A percentile compares a stretch with the other conserved stretches of the same genome.
phyloP scores from a whole-genome alignment of 1,140 invertebrate genomes.

The Caenorhabditis brenneri region DNA sequence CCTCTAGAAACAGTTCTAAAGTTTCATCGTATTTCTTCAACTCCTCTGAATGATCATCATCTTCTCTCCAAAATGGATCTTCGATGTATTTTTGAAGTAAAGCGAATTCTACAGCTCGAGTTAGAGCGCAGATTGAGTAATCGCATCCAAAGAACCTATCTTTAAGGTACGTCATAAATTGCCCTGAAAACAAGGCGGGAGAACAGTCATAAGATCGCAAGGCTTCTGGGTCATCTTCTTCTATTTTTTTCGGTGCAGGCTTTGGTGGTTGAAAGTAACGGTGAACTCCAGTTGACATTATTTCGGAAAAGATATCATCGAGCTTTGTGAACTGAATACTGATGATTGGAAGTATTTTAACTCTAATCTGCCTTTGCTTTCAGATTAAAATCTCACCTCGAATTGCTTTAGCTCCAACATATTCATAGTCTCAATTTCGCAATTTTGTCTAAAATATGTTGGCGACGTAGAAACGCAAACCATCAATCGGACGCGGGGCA shows the following conservation, averaged over 20 bases:
- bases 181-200: neutral
- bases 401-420: slow-evolving; percentile 5
- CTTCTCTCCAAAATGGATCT: neutral
- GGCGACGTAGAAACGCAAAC: neutral
- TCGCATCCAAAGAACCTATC: neutral
- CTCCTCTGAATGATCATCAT: neutral
- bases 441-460: neutral
- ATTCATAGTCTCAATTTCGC: slow-evolving; percentile 9
- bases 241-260: neutral
- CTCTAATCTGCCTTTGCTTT: neutral
- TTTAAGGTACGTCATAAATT: neutral
- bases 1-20: neutral
- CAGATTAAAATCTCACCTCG: neutral
- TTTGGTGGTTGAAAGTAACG: neutral
- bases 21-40: neutral
- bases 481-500: neutral
- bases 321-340: neutral
- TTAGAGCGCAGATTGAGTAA: neutral
- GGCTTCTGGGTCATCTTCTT: neutral
- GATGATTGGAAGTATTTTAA: neutral
- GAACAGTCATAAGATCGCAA: neutral
- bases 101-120: slow-evolving; percentile 8
- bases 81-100: neutral
- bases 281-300: neutral
- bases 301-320: neutral